Evolutionary conservation across 2,888 invertebrate genomes (phyloP).

Genomic region (Augiades crinisus): DNA sequence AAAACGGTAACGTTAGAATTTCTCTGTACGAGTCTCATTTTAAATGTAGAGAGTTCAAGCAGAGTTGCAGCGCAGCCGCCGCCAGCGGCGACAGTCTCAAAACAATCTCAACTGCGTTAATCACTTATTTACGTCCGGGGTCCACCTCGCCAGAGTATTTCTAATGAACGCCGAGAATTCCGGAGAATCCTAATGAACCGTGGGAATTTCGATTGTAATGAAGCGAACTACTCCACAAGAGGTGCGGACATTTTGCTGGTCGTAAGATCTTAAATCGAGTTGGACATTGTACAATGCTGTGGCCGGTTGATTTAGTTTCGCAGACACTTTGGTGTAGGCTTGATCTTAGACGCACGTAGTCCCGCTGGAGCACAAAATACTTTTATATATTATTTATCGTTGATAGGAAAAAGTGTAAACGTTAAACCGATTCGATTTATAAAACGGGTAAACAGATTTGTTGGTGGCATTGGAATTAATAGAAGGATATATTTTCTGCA

Average conservation of each 20-base stretch:
- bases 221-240: slow-evolving; percentile 50
- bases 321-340: background rate
- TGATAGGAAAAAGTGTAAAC: too few species aligned
- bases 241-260: slow-evolving; percentile 28
- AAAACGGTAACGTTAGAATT: background rate
- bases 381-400: too few species aligned
- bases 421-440: too few species aligned
- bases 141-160: slow-evolving; percentile 69
- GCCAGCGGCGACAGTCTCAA: slow-evolving; percentile 53
- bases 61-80: slow-evolving; percentile 52
- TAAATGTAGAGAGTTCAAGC: slow-evolving; percentile 70
- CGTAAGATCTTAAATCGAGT: slow-evolving; percentile 55
- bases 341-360: background rate
- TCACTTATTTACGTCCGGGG: slow-evolving; percentile 77
- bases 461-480: too few species aligned
- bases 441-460: too few species aligned
- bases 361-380: background rate
- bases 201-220: slow-evolving; percentile 77
- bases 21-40: slow-evolving; percentile 53
- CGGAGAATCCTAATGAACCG: slow-evolving; percentile 74
- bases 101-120: slow-evolving; percentile 80
- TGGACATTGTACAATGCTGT: slow-evolving; percentile 51
- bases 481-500: too few species aligned
- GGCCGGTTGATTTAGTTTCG: background rate
- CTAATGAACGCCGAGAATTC: slow-evolving; percentile 75